Conservation (phyloP, 2,113 vertebrate genomes). For the Rissa tridactyla region DNA sequence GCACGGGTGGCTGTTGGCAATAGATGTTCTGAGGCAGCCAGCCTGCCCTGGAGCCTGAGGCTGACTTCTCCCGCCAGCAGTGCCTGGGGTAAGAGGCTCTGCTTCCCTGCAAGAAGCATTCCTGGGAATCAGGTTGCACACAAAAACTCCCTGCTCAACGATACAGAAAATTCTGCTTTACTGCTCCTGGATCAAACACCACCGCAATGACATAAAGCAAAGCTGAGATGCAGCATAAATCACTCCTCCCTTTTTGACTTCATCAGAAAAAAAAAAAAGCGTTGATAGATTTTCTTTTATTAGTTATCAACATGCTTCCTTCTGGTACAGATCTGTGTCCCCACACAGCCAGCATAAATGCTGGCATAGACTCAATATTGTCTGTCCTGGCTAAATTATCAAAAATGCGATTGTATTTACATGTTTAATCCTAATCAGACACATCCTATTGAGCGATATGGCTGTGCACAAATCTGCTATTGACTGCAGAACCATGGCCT, state of each 20-base stretch:
- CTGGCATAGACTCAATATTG: background rate
- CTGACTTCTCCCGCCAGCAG: background rate
- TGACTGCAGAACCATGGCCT: background rate
- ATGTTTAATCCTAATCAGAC: background rate
- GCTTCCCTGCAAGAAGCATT: background rate
- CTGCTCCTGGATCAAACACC: background rate
- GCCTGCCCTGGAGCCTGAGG: background rate
- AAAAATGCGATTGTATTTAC: background rate
- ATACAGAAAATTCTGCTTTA: slow-evolving; percentile 1
- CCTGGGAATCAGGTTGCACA: background rate
- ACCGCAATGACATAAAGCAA: background rate
- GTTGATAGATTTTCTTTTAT: background rate
- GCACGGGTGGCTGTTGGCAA: background rate
- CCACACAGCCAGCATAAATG: background rate
- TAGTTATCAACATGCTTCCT: background rate
- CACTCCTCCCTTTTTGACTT: background rate
- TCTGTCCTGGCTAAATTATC: background rate
- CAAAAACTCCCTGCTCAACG: background rate
- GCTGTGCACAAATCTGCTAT: background rate
- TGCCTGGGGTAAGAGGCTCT: background rate
- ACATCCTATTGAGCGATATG: background rate
- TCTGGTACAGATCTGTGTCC: background rate
- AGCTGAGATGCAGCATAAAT: background rate
- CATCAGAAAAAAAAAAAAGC: background rate
- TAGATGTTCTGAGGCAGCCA: background rate